These are phyloP conservation scores for Amitus sp. DNA, from an alignment of 2,888 invertebrate genomes.

Conservation along the genomic window DNA sequence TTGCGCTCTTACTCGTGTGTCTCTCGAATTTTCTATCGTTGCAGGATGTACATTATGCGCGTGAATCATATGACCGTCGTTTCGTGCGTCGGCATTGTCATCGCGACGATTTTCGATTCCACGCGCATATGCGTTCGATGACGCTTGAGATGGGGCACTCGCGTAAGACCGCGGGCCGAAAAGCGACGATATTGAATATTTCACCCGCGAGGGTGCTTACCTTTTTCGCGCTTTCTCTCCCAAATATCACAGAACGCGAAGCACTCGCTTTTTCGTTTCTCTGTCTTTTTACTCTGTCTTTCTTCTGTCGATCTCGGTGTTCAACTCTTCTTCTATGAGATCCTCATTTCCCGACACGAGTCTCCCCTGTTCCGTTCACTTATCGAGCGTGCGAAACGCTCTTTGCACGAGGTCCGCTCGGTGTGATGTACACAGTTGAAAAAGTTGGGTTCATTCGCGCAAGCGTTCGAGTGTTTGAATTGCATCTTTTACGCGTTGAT, in stretches of 20 bases:
- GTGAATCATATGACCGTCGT: no score
- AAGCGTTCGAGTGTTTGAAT: no score
- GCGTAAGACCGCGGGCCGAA: conserved; percentile 61
- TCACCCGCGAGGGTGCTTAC: no score
- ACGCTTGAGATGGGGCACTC: conserved; percentile 58
- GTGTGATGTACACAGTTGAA: conserved; percentile 2
- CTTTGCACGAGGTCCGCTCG: neutral
- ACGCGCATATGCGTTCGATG: conserved; percentile 16
- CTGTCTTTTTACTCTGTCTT: neutral
- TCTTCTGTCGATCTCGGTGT: neutral
- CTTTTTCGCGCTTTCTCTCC: no score
- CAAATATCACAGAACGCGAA: no score
- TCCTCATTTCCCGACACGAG: neutral
- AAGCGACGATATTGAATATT: neutral
- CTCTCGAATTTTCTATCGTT: conserved; percentile 49
- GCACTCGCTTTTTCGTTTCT: conserved; percentile 1
- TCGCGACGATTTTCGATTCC: conserved; percentile 15
- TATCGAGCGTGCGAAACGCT: neutral
- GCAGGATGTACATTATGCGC: conserved; percentile 28
- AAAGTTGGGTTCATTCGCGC: no score
- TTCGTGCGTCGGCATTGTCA: no score
- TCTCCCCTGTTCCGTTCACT: neutral
- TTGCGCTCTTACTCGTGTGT: conserved; percentile 65
- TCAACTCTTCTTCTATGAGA: neutral
- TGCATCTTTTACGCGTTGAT: no score